Base-by-base conservation (phyloP, 2,797 vertebrate genomes). In the Antennarius maculatus region DNA sequence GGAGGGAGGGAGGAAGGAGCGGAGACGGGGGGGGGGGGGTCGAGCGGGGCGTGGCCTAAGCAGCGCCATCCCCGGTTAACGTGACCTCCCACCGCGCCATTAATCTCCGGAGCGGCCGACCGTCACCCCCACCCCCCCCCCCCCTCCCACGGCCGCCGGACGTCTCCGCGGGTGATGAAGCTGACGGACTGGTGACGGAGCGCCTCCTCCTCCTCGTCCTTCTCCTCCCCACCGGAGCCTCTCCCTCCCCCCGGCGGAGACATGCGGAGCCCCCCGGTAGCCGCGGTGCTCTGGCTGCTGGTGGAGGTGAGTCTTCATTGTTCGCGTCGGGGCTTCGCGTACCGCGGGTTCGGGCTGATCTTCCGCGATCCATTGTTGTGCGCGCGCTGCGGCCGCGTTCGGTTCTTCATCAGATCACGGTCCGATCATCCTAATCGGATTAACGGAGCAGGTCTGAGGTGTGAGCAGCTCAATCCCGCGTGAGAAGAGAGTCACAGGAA, bases 281-380 rank as follows among this genome's bases (percentile, higher is more conserved):
- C 73, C 9, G 66, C 85, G 79, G 74, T 79, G 43, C 51, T 82
- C 45, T 84, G 79, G 68, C 64, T 85, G 0, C 31, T 85, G 3
- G 14, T 73, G 1, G 82, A 86, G 86, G 86, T 88, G 79, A 86
- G 86, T 15, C 7, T 34, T 34, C 31, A 34, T 34, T 34, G 31
- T 34, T 34, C 23, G 23, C 23, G 23, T 23, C 23, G 1, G 23
- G 23, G 23, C 23, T 23, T 23, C 23, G 23, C 23, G 23, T 23
- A 23, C 23, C 23, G 23, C 23, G 23, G 23, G 23, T 23, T 23
- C 1, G 23, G 23, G 23, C 23, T 23, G 23, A 23, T n/a, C n/a
- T n/a, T n/a, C n/a, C n/a, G n/a, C n/a, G n/a, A n/a, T 23, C 23
- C 23, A 1, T 23, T 23, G 23, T 23, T 23, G 23, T 23, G 1